These are phyloP conservation scores for Holothuria scabra DNA, from an alignment of 53 echinoderm and acorn worm species.

Conservation along the genomic window DNA sequence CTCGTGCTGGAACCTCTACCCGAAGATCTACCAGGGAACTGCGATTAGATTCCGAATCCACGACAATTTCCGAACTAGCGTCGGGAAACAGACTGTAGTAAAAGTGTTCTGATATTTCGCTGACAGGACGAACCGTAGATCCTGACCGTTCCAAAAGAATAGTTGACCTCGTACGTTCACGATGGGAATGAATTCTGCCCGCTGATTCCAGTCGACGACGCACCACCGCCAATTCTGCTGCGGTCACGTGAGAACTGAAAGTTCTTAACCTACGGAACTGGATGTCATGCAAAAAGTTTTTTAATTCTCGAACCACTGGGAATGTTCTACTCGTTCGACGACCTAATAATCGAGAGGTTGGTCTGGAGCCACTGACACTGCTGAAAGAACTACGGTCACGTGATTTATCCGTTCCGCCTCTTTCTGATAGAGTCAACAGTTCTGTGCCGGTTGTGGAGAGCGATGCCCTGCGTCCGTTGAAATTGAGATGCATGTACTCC, in stretches of 20 bases:
- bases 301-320: conserved; percentile 71
- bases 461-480: conserved; percentile 68
- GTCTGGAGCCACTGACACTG: conserved; percentile 20
- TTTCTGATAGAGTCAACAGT: conserved; percentile 73
- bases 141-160: conserved; percentile 69
- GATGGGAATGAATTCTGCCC: conserved; percentile 47
- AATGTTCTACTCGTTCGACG: conserved; percentile 70
- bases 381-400: conserved; percentile 55
- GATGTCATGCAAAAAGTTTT: conserved; percentile 75
- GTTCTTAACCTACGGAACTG: conserved; percentile 82
- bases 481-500: conserved; percentile 82
- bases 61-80: conserved; percentile 23
- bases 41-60: conserved; percentile 29
- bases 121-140: conserved; percentile 74
- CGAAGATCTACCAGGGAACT: conserved; percentile 36
- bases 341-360: conserved; percentile 43
- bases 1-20: conserved; percentile 28
- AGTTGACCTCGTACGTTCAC: conserved; percentile 78
- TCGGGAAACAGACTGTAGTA: conserved; percentile 88
- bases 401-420: conserved; percentile 42
- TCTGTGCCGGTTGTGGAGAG: conserved; percentile 69
- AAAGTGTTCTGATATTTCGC: conserved; percentile 84
- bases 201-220: conserved; percentile 63
- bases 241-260: conserved; percentile 78
- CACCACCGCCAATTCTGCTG: conserved; percentile 74